phyloP scores from a whole-genome alignment of 2,113 vertebrate species.

The Morone chrysops region DNA sequence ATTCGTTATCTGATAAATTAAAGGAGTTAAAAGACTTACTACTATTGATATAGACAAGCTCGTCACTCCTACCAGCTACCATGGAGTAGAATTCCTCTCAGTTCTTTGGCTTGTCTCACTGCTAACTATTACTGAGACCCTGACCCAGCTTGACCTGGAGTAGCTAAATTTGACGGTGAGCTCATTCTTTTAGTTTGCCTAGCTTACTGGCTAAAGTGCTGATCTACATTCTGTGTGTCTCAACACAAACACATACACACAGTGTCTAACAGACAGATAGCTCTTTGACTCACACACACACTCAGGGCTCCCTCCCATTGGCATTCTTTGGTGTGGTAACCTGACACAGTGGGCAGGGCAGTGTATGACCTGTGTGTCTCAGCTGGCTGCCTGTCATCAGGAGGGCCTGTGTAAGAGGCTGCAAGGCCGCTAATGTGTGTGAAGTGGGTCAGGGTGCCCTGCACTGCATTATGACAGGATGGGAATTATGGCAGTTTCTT shows the following conservation, averaged over 20 bases:
- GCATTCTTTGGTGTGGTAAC: conserved; percentile 64
- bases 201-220: conserved; percentile 23
- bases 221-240: conserved; percentile 4
- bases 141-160: conserved; percentile 63
- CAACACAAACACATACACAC: neutral
- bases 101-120: conserved; percentile 20
- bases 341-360: conserved; percentile 55
- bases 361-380: conserved; percentile 49
- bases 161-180: conserved; percentile 65
- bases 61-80: neutral
- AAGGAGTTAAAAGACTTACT: neutral
- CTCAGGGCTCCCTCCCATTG: conserved; percentile 7
- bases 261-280: conserved; percentile 10
- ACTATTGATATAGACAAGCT: neutral
- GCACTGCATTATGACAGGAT: conserved; percentile 7
- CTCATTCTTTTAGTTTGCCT: conserved; percentile 40
- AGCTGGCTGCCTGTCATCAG: conserved; percentile 64
- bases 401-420: conserved; percentile 20
- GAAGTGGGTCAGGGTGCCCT: conserved; percentile 47
- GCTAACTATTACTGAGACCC: conserved; percentile 61
- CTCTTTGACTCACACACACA: neutral
- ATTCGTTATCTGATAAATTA: neutral
- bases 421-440: conserved; percentile 20
- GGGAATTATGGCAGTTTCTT: conserved; percentile 1
- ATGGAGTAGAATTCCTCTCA: conserved; percentile 36